Evolutionary conservation across 2,797 vertebrate species (phyloP), one percentile per base, ranked within the genome.

Genomic region (Hyperoplus lanceolatus): DNA sequence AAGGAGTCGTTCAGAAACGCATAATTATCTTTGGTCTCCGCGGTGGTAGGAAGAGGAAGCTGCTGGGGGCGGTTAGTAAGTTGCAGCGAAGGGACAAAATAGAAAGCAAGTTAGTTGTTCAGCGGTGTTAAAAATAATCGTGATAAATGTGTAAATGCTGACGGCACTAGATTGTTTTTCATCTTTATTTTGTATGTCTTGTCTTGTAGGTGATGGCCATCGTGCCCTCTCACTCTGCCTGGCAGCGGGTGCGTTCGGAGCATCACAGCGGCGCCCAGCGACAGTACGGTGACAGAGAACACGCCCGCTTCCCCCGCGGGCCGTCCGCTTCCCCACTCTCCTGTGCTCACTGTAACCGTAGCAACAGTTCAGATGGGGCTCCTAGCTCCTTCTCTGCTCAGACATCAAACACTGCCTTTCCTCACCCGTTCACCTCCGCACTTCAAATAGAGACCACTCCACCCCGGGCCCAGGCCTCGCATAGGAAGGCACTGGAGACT

Each of bases 151-250:
- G 4, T 39, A 29, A 29, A 29, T 29, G 29, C 29, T 29, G 29
- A 29, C 3, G 29, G 29, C 29, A 29, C 29, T 29, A 29, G 29
- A 29, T 29, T 29, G 29, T n/a, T 59, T n/a, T n/a, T 57, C 1
- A 38, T 39, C 5, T 56, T 45, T 50, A 0, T 73, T 29, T 57
- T 74, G 41, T 56, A 43, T 70, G 43, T 79, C 1, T 9, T 73
- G 16, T 65, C 59, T 42, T 72, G 2, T n/a, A 99, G 98, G 97
- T 99, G 84, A 99, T 99, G 96, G 97, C 96, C 76, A 98, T 99
- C 4, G 94, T 96, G 75, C 96, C 97, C 48, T 94, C 95, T 59
- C 97, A 99, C 86, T 96, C 94, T 0, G 87, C 95, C 79, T 99
- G 98, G 98, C 96, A 97, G 86, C 95, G 97, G 6, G 95, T 96